Evolutionary conservation across 2,797 vertebrate genomes (phyloP), one percentile per base, ranked within the genome.

Genomic region (Spinus olivaceus): DNA sequence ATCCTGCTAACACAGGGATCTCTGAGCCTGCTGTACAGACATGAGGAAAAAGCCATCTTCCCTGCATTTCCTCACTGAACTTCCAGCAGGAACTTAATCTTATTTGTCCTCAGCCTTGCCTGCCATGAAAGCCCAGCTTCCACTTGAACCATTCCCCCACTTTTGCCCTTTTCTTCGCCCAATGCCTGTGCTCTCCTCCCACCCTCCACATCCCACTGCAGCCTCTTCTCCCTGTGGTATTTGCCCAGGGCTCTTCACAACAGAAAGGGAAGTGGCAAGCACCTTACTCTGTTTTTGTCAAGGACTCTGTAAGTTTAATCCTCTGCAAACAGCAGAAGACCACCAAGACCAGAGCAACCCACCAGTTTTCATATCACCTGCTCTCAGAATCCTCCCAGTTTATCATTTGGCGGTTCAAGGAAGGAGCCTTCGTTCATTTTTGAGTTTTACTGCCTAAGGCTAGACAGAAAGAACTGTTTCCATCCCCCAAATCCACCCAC

Each of bases 391-490:
- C 32, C 61, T 8, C 65, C 0, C 8, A 57, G 23, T 46, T 69
- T 32, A 59, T 39, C 9, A 9, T 41, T 6, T 35, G 22, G 27
- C 1, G 11, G 64, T 44, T 23, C 0, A 14, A 47, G n/a, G 47
- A 73, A 81, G 9, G 22, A 60, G n/a, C 9, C 22, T 60, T 41
- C 0, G 0, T 20, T 44, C 4, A 8, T 11, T 23, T 47, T 42
- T 23, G 42, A 71, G 57, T 46, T 72, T 67, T 61, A 32, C 33
- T 44, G 30, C 66, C 42, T 32, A 44, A 61, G 19, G 56, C 9
- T 47, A 61, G 27, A 28, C 71, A 73, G n/a, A 61, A 79, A 39
- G 44, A 70, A 73, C 18, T 25, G 21, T 3, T 54, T 60, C 41
- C 33, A 24, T 20, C 33, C 42, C 42, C 59, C 12, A 13, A 33